phyloP scores from a whole-genome alignment of 37 sponge, comb jelly and placozoan species.

The Theonella swinhoei region DNA sequence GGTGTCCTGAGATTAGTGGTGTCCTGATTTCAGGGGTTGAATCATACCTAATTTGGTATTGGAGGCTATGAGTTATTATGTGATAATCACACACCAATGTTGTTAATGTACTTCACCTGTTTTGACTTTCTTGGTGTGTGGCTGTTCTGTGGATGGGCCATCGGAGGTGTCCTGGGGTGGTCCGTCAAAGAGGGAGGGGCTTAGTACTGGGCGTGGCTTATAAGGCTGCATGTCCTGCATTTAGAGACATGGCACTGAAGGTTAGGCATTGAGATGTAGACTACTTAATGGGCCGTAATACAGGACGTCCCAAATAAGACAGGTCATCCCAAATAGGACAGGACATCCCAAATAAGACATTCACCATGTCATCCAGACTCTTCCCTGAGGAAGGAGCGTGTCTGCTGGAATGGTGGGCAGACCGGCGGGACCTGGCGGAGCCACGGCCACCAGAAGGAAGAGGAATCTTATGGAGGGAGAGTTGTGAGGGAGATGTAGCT shows the following conservation, averaged over 20 bases:
- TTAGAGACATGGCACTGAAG: no score
- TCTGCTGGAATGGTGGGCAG: neutral
- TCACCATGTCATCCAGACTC: neutral
- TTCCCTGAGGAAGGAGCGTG: neutral
- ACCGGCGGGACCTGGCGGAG: neutral
- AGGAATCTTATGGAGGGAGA: neutral
- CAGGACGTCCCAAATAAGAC: no score
- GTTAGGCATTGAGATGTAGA: no score
- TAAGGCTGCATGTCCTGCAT: neutral
- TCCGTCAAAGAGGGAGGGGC: conserved; percentile 22
- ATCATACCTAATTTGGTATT: no score
- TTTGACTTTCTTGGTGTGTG: conserved; percentile 5
- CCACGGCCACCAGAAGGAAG: neutral
- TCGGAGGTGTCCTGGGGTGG: conserved; percentile 2
- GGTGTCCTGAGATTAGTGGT: no score
- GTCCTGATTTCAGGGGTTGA: no score
- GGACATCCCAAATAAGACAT: no score
- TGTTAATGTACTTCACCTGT: no score
- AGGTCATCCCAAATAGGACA: no score
- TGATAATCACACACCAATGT: no score
- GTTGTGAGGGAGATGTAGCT: neutral
- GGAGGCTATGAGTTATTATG: no score
- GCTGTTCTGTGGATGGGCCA: neutral
- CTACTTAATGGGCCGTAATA: no score
- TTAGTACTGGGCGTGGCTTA: conserved; percentile 44